Conservation (phyloP, 2,888 invertebrate species). For the Drosophila seclusa region DNA sequence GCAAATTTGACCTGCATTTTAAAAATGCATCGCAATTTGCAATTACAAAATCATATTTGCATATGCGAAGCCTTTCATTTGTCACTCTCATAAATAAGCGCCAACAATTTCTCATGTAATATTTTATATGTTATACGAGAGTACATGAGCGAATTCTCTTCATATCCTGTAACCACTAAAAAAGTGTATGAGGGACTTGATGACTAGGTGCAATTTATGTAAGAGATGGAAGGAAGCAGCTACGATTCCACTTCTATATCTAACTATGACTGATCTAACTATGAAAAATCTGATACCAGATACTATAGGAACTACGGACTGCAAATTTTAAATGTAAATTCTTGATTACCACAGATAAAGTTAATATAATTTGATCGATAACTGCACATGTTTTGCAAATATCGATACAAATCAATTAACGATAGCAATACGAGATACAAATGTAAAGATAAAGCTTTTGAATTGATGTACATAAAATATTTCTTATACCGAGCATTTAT, state of each 20-base stretch:
- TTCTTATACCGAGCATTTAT: background rate
- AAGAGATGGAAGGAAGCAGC: background rate
- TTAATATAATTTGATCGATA: background rate
- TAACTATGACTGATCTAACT: background rate
- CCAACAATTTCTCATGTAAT: slow-evolving; percentile 55
- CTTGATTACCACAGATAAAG: background rate
- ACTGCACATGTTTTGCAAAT: background rate
- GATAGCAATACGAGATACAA: background rate
- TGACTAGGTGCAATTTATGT: background rate
- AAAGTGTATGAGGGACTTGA: background rate
- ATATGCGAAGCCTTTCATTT: slow-evolving; percentile 70
- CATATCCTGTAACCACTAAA: background rate
- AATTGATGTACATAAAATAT: rapidly evolving
- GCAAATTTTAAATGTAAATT: too few relatives aligned
- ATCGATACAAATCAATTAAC: background rate
- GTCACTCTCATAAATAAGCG: slow-evolving; percentile 68
- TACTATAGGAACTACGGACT: too few relatives aligned
- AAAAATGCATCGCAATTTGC: slow-evolving; percentile 63
- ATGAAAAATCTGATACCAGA: background rate
- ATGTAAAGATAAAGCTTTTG: background rate
- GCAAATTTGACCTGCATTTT: slow-evolving; percentile 61
- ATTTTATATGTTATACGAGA: slow-evolving; percentile 21
- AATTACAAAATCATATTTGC: slow-evolving; percentile 76
- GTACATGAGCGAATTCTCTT: background rate
- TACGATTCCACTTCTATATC: background rate